Evolutionary conservation across 2,888 invertebrate genomes (phyloP).

Genomic region (Tachina lurida): DNA sequence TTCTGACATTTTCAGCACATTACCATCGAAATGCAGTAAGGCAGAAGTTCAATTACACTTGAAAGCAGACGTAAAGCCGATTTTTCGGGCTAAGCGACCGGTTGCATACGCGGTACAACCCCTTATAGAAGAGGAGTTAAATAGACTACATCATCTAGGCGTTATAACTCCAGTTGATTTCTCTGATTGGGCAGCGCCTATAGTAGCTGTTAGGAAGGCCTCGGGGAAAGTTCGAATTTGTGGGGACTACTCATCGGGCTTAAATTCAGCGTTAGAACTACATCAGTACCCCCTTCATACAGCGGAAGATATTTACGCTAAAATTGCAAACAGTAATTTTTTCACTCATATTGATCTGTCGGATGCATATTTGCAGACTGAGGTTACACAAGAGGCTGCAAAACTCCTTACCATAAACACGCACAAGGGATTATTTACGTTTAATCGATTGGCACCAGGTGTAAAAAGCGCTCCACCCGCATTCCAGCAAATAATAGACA

Average conservation of each 20-base stretch:
- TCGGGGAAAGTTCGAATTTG: constrained; percentile 19
- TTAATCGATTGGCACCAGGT: constrained; percentile 26
- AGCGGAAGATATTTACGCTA: constrained; percentile 23
- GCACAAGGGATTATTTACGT: constrained; percentile 32
- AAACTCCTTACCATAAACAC: constrained; percentile 24
- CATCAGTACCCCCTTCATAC: constrained; percentile 34
- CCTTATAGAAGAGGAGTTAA: constrained; percentile 22
- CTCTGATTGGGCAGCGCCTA: constrained; percentile 48
- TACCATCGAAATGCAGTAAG: constrained; percentile 21
- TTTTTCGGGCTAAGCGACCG: constrained; percentile 30
- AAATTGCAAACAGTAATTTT: constrained; percentile 17
- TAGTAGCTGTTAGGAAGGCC: constrained; percentile 34
- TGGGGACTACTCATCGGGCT: constrained; percentile 30
- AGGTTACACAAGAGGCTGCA: constrained; percentile 20
- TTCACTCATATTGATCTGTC: constrained; percentile 50
- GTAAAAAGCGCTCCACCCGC: constrained; percentile 22
- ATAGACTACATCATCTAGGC: constrained; percentile 23
- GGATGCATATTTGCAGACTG: constrained; percentile 19
- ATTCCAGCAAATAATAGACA: constrained; percentile 46
- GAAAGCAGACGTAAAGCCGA: constrained; percentile 10
- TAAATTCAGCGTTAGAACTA: constrained; percentile 14
- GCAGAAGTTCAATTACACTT: constrained; percentile 3
- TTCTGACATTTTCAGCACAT: background rate
- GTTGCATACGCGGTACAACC: constrained; percentile 27
- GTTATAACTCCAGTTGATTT: constrained; percentile 20